Evolutionary conservation across 2,797 vertebrate genomes (phyloP), one percentile per base, ranked within the genome.

Genomic region (Sebastes baramenuke): DNA sequence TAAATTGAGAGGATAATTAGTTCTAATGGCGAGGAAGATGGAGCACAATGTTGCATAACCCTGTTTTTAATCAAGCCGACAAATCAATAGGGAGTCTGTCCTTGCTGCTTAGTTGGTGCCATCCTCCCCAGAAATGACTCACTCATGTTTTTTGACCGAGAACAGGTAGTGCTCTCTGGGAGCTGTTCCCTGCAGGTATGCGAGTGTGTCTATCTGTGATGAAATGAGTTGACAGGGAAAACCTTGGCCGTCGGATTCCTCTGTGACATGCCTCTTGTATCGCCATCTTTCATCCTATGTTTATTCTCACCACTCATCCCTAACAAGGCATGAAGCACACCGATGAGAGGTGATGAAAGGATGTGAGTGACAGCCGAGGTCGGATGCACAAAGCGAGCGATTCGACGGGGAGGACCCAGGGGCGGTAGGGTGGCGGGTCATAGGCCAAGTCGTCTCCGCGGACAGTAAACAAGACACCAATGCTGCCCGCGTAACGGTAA

Each of bases 1-100:
- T 90, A 90, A 94, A 94, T 91, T 77, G 72, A 84, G 89, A 82
- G 49, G 84, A 85, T 89, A 91, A 93, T 94, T 87, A 88, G 85
- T 87, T 77, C 18, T 82, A 83, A 87, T 87, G 81, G 76, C 1
- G 9, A 80, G 67, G 72, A 88, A 79, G 72, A 83, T 49, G 52
- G 80, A 82, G 76, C 58, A 71, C 79, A 54, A 80, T 79, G 79
- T 93, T 93, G 77, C 87, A 71, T 92, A 92, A 92, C 77, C 54
- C 13, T 70, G 82, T 80, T 90, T 85, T 86, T 74, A 81, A 82
- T 80, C 36, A 22, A 75, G 86, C 71, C 8, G 56, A 70, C 78
- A 85, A 85, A 92, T 91, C 89, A 92, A 92, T 90, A 38, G 88
- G 70, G 82, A 90, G 83, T 75, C 85, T 93, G 92, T 88, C 89